Base-by-base conservation (phyloP, 2,888 invertebrate species). In the Lapara coniferarum region DNA sequence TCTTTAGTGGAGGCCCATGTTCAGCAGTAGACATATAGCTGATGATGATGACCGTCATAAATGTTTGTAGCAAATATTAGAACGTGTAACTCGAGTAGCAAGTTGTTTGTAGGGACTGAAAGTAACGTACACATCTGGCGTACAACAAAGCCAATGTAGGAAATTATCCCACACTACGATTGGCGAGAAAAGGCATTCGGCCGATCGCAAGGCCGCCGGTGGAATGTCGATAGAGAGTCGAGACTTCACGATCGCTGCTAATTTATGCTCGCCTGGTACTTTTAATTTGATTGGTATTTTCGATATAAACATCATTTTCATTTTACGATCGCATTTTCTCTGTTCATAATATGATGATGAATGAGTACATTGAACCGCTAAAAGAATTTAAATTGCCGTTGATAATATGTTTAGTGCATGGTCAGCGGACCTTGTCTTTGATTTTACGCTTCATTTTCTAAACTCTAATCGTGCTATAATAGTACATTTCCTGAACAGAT, bases 211-310 rank as follows among this genome's bases (percentile, higher is more conserved):
- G 85, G 85, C 82, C 85, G 85, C 82, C 85, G 53, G 73, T 79
- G 89, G 89, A 89, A 90, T 90, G 89, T 76, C 70, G 86, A 84
- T 88, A 85, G 88, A 90, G 87, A 88, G 89, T 83, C 76, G 89
- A 89, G 87, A 88, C 89, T 83, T 76, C 78, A 66, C 71, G 69
- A 75, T 75, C 73, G 77, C 81, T 75, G 74, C 75, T 81, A 74
- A 82, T 82, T 81, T 86, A 85, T 85, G 84, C 78, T 67, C 71
- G 80, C 82, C 80, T 82, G 72, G 81, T 82, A 83, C 74, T 69
- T 53, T 51, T 53, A 19, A 53, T 19, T 19, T 68, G 73, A 73
- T 71, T 69, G 66, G 66, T 71, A 74, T 77, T 77, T 76, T 71
- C 72, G 51, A 67, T 71, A 73, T 71, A 67, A 55, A 68, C 66